phyloP scores from a whole-genome alignment of 2,113 vertebrate genomes.

The Antennarius striatus region DNA sequence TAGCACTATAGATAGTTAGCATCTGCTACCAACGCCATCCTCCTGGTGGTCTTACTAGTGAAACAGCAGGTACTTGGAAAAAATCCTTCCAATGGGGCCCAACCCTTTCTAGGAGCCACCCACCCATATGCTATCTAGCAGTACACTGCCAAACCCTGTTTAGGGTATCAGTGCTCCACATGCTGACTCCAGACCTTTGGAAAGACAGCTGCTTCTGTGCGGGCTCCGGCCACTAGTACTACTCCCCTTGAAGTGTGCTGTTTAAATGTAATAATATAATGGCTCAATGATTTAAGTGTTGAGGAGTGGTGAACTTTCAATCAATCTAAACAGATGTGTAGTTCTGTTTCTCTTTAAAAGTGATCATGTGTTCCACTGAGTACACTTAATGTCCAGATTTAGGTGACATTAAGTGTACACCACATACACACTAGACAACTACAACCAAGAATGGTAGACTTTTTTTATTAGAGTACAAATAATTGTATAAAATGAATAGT shows the following conservation, averaged over 20 bases:
- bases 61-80: constrained; percentile 60
- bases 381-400: too few relatives aligned
- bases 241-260: neutral
- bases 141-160: constrained; percentile 42
- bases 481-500: too few relatives aligned
- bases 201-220: constrained; percentile 18
- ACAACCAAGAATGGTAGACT: too few relatives aligned
- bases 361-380: too few relatives aligned
- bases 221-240: constrained; percentile 4
- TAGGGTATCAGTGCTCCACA: constrained; percentile 15
- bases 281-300: too few relatives aligned
- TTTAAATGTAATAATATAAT: too few relatives aligned
- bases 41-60: constrained; percentile 40
- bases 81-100: constrained; percentile 57
- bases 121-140: constrained; percentile 57
- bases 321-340: too few relatives aligned
- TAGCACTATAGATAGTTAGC: constrained; percentile 43
- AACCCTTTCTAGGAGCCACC: constrained; percentile 44
- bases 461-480: too few relatives aligned
- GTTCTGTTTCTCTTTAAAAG: too few relatives aligned
- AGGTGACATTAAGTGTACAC: too few relatives aligned
- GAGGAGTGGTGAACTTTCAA: too few relatives aligned
- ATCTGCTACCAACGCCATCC: constrained; percentile 65
- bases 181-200: constrained; percentile 24
- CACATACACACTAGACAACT: too few relatives aligned